Conservation (phyloP, 2,113 vertebrate genomes). For the Channa maculata region DNA sequence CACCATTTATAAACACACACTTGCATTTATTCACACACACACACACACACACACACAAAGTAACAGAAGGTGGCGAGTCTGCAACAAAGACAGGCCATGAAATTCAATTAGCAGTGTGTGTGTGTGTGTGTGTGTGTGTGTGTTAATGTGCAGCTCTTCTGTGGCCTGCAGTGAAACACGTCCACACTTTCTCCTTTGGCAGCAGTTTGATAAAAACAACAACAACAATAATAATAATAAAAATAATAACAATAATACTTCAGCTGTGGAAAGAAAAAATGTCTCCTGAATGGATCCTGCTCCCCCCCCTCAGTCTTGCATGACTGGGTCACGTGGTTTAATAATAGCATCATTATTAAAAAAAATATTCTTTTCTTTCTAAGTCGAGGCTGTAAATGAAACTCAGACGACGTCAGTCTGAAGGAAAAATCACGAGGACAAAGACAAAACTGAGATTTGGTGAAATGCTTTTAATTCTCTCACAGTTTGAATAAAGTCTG, state of each 20-base stretch:
- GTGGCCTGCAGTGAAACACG: conserved; percentile 4
- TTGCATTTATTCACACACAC: conserved; percentile 30
- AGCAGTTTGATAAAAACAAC: no score
- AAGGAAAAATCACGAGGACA: background rate
- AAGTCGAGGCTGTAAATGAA: conserved; percentile 11
- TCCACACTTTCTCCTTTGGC: no score
- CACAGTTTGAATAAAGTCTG: no score
- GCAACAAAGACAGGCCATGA: conserved; percentile 65
- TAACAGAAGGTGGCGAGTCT: conserved; percentile 67
- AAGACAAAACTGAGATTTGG: no score
- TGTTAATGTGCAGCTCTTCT: background rate
- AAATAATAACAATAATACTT: conserved; percentile 17
- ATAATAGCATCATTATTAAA: conserved; percentile 29
- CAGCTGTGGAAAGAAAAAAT: conserved; percentile 10
- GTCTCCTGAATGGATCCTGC: conserved; percentile 24
- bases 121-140: conserved; percentile 8
- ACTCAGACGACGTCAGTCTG: background rate
- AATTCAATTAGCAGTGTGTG: conserved; percentile 67
- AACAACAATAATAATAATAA: background rate
- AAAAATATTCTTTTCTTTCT: conserved; percentile 26
- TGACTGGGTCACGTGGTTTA: conserved; percentile 25
- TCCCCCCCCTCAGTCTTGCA: background rate
- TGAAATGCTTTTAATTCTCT: no score
- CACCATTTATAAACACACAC: conserved; percentile 51
- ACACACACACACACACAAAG: conserved; percentile 37